A percentile compares a stretch with the other conserved stretches of the same genome.
Conservation (phyloP, 2,797 vertebrate genomes). For the Botia kubotai region DNA sequence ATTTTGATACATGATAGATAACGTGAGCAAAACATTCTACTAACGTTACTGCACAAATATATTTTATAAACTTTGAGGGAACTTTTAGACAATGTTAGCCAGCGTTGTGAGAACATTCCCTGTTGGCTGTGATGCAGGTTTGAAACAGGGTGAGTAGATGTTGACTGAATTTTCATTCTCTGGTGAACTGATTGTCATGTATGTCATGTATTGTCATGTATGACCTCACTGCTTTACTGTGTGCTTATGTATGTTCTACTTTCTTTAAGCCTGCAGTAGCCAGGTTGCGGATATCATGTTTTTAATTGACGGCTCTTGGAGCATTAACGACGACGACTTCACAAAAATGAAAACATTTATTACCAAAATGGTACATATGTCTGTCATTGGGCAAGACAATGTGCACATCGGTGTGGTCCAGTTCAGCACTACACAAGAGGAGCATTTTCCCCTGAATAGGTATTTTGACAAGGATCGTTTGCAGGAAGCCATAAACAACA, state of each 20-base stretch:
- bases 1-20: too few relatives aligned
- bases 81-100: too few relatives aligned
- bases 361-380: constrained; percentile 72
- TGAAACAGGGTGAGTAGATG: too few relatives aligned
- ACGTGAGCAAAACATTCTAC: too few relatives aligned
- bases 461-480: constrained; percentile 64
- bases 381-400: constrained; percentile 71
- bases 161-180: background rate
- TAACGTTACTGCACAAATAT: too few relatives aligned
- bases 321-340: constrained; percentile 72
- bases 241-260: constrained; percentile 13
- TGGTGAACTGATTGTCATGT: background rate
- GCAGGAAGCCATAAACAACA: constrained; percentile 61
- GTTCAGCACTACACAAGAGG: constrained; percentile 70
- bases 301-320: constrained; percentile 82
- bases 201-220: background rate
- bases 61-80: too few relatives aligned
- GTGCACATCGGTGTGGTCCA: constrained; percentile 83
- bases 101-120: too few relatives aligned
- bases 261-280: constrained; percentile 77
- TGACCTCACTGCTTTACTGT: background rate
- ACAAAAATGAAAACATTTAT: constrained; percentile 79
- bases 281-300: constrained; percentile 80
- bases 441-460: constrained; percentile 76
- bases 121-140: too few relatives aligned